Percentiles rank a stretch among this genome's conserved stretches.
phyloP scores from a whole-genome alignment of 2,888 invertebrate genomes.

The Anaspis maculata region DNA sequence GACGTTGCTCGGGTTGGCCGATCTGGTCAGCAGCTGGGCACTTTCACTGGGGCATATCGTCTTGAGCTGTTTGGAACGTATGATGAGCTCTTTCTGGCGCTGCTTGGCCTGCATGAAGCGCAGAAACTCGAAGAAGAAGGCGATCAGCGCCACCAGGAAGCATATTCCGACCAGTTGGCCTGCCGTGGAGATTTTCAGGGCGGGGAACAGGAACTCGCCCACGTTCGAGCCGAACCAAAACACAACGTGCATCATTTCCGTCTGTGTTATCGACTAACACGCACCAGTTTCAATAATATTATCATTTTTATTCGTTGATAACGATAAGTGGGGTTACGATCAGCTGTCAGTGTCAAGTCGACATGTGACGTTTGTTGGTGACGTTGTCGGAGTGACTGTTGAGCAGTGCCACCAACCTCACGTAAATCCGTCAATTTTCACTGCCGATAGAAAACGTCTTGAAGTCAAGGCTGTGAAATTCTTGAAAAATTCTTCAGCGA shows the following conservation, averaged over 20 bases:
- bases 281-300: no score
- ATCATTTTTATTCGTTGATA: no score
- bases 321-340: no score
- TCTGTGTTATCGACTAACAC: no score
- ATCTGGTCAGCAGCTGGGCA: conserved; percentile 39
- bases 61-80: conserved; percentile 34
- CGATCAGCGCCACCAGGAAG: conserved; percentile 49
- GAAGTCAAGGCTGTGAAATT: no score
- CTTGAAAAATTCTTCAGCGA: no score
- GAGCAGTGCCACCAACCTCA: no score
- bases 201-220: conserved; percentile 56
- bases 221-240: conserved; percentile 60
- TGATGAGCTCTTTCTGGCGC: conserved; percentile 36
- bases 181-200: conserved; percentile 47
- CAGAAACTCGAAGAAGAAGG: conserved; percentile 54
- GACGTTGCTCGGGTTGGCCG: conserved; percentile 21
- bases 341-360: no score
- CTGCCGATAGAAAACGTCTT: no score
- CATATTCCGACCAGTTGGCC: conserved; percentile 52
- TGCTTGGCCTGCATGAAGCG: conserved; percentile 44
- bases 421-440: no score
- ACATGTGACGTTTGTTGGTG: no score
- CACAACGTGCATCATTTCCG: conserved; percentile 59
- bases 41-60: conserved; percentile 37
- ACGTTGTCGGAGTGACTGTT: no score